Conservation (phyloP, 2,797 vertebrate genomes). For the Triplophysa bombifrons region DNA sequence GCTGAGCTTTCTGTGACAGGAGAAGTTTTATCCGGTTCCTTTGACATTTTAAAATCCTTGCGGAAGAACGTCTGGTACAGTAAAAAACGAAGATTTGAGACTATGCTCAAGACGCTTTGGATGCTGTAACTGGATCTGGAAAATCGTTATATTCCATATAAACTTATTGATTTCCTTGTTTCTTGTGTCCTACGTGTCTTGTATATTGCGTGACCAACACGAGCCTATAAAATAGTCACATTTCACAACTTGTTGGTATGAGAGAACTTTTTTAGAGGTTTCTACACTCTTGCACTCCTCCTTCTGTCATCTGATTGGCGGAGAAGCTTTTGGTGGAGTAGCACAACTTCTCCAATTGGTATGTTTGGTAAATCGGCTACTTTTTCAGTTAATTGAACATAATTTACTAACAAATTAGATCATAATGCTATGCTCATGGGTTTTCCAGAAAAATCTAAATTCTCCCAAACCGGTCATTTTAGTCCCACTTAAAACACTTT, state of each 20-base stretch:
- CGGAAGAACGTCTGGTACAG: neutral
- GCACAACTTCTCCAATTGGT: conserved; percentile 6
- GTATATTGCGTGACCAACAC: neutral
- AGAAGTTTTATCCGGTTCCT: conserved; percentile 87
- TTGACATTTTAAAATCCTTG: conserved; percentile 77
- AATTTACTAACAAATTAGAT: conserved; percentile 34
- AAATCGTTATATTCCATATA: conserved; percentile 12
- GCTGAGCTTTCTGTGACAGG: conserved; percentile 88
- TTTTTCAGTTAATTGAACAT: conserved; percentile 33
- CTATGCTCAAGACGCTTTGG: neutral
- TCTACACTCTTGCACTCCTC: conserved; percentile 16
- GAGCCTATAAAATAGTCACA: neutral
- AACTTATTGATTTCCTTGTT: neutral
- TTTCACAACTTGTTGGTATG: conserved; percentile 25
- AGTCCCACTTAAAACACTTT: neutral
- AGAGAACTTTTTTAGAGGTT: conserved; percentile 32
- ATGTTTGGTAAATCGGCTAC: conserved; percentile 2
- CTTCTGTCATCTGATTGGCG: conserved; percentile 19
- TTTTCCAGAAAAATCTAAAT: neutral
- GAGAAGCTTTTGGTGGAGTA: conserved; percentile 19
- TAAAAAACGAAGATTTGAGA: neutral
- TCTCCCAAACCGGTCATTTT: neutral
- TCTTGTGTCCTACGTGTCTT: neutral
- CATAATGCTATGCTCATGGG: conserved; percentile 1
- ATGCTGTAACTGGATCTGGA: neutral